Conservation (phyloP, 2,888 invertebrate genomes). For the Pristionchus exspectatus region DNA sequence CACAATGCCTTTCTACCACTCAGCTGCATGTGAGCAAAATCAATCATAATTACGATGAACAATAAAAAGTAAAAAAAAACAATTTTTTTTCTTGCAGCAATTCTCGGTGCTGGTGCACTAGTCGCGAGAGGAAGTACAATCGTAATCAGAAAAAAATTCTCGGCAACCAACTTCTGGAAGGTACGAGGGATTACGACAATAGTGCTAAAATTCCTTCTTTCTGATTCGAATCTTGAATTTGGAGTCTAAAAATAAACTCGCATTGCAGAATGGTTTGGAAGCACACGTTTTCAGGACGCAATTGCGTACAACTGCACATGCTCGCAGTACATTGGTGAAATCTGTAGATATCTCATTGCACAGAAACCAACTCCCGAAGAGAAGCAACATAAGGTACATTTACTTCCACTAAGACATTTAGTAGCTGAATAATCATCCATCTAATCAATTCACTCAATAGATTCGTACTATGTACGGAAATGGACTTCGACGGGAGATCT, state of each 20-base stretch:
- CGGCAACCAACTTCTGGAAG: constrained; percentile 92
- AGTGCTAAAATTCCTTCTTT: background rate
- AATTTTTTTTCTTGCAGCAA: constrained; percentile 53
- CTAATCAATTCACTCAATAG: background rate
- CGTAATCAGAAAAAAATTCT: constrained; percentile 92
- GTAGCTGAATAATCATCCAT: no score
- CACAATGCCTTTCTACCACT: constrained; percentile 96
- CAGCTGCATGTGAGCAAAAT: constrained; percentile 88
- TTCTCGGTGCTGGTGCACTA: constrained; percentile 64
- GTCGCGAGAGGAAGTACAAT: constrained; percentile 85
- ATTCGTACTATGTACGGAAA: constrained; percentile 91
- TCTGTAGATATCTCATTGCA: constrained; percentile 82
- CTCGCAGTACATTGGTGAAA: constrained; percentile 82
- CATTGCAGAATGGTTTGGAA: no score
- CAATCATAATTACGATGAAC: background rate
- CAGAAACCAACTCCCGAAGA: constrained; percentile 80
- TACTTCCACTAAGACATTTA: background rate
- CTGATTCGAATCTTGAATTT: no score
- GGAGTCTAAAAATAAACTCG: no score
- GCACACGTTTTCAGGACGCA: constrained; percentile 60
- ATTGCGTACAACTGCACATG: constrained; percentile 70
- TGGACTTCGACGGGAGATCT: constrained; percentile 93
- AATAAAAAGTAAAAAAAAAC: background rate
- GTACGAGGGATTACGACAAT: constrained; percentile 81
- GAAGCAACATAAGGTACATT: constrained; percentile 77